Evolutionary conservation across 2,888 invertebrate genomes (phyloP), one percentile per base, ranked within the genome.

Genomic region (Dryococelus australis): DNA sequence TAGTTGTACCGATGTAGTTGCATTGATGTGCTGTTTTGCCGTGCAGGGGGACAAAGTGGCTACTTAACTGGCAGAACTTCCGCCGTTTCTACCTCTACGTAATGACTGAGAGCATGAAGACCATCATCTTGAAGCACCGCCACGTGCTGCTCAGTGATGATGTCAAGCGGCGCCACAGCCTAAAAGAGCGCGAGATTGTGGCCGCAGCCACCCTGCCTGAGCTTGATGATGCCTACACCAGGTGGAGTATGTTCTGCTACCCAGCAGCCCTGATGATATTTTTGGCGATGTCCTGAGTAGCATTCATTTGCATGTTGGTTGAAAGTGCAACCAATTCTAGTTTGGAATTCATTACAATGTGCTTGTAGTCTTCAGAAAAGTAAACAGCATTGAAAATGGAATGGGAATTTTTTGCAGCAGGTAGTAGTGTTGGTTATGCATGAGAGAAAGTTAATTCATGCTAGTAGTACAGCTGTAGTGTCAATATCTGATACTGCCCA

Each of bases 91-190:
- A 99, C 92, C 93, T 98, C 88, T 98, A 97, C 92, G 95, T 97
- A 88, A 98, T 99, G 97, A 98, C 98, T 0, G 97, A 98, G 92
- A 97, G 98, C 92, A 96, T 98, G 92, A 97, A 97, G 90, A 96
- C 95, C 91, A 96, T 98, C 88, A 96, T 99, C 90, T 94, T 97
- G n/a, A 94, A 96, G 86, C 98, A 98, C 92, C 96, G 97, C 90
- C 94, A 95, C 89, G 94, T 95, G 88, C 92, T 98, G 87, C 93
- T 98, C 85, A 95, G 95, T 28, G 95, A 96, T 83, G 96, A 97
- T 84, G 94, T 96, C 27, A 96, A 96, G 91, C 93, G 93, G 87
- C 94, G 94, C 87, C 95, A 94, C 91, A 94, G 94, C 89, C 93
- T 97, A 85, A 96, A 96, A 90, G 97, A 98, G 92, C 95, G 96